Evolutionary conservation across 2,113 vertebrate genomes (phyloP).

Genomic region (Cynoglossus semilaevis): DNA sequence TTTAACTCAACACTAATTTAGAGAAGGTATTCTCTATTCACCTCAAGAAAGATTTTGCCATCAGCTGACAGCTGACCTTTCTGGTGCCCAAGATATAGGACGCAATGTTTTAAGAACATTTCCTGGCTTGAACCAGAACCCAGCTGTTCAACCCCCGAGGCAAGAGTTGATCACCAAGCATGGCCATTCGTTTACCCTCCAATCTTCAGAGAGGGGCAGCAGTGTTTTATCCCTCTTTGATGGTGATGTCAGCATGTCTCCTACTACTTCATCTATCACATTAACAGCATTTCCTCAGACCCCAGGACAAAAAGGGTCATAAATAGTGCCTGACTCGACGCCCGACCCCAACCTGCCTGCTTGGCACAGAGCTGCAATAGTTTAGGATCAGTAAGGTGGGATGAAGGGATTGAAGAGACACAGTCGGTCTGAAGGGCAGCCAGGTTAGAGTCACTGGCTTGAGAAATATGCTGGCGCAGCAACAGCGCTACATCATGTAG

Average conservation of each 20-base stretch:
- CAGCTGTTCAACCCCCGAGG: neutral
- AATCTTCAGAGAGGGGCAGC: slow-evolving; percentile 2
- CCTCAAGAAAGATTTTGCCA: neutral
- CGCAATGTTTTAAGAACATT: slow-evolving; percentile 8
- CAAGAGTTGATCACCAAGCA: slow-evolving; percentile 24
- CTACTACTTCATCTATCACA: slow-evolving; percentile 52
- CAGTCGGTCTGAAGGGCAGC: slow-evolving; percentile 43
- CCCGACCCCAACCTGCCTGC: slow-evolving; percentile 29
- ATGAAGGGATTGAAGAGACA: slow-evolving; percentile 31
- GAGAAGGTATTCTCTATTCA: neutral
- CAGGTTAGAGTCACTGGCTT: slow-evolving; percentile 38
- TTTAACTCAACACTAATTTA: neutral
- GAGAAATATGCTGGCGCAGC: slow-evolving; percentile 71
- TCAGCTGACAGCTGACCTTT: slow-evolving; percentile 4
- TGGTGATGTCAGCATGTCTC: slow-evolving; percentile 20
- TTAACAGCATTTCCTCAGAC: slow-evolving; percentile 45
- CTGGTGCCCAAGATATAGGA: slow-evolving; percentile 12
- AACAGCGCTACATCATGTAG: slow-evolving; percentile 39
- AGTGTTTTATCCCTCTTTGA: slow-evolving; percentile 45
- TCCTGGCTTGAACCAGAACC: slow-evolving; percentile 18
- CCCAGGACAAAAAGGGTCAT: slow-evolving; percentile 50
- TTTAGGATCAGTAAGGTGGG: slow-evolving; percentile 30
- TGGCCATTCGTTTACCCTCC: slow-evolving; percentile 45
- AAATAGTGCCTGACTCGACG: slow-evolving; percentile 39
- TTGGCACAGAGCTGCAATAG: slow-evolving; percentile 42